Base-by-base conservation (phyloP, 2,888 invertebrate species). In the Gortyna flavago region DNA sequence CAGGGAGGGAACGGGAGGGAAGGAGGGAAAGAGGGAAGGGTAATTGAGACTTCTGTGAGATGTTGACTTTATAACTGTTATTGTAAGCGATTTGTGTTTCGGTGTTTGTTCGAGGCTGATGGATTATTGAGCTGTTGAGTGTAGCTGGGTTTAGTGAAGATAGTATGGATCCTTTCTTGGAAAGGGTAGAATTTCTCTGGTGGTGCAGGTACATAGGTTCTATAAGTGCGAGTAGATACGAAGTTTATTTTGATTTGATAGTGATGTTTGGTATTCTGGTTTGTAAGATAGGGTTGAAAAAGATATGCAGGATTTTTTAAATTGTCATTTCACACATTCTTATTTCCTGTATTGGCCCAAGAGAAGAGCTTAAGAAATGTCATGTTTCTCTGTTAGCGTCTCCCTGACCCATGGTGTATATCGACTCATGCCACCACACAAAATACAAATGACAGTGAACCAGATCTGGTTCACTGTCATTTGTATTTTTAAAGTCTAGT, bases 31-130 rank as follows among this genome's bases (percentile, higher is more conserved):
- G 68, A 77, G 66, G 77, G 41, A 89, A 68, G 67, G 65, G 89
- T 89, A 90, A 90, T 90, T 90, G 90, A 91, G 90, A 92, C 88
- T 93, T 93, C 93, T 93, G 92, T 89, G 88, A 90, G 91, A 86
- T 90, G 92, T 93, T 92, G 92, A 91, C 59, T 83, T 67, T 78
- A 78, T 84, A 75, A 87, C 89, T 82, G 89, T 85, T 88, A 79
- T 88, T 85, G 75, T 54, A 35, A 29, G 79, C 71, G 51, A 86
- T 85, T 85, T 86, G 80, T 78, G 72, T 80, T 70, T 72, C 51
- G 64, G 84, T 84, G 75, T 86, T 84, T 75, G 79, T 75, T 82
- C 59, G 68, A 16, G 13, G 6, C 3, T 77, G 65, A 77, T 84
- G 29, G 68, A 83, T 82, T 72, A 72, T 72, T 62, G 32, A 75